These are phyloP conservation scores for Candoia aspera DNA, from an alignment of 2,113 vertebrate genomes.

Conservation along the genomic window DNA sequence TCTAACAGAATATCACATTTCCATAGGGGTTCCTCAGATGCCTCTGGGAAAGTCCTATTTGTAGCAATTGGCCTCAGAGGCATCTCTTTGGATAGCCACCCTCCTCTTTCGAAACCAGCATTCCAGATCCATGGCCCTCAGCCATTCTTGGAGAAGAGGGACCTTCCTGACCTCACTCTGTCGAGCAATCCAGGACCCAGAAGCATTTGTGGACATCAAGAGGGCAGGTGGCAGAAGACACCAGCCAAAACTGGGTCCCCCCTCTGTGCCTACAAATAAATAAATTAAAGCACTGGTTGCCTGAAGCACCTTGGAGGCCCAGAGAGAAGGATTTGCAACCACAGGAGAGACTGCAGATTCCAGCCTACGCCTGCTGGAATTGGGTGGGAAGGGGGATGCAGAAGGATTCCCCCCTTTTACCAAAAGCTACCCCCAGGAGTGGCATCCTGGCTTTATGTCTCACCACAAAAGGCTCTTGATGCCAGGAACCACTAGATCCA, in stretches of 20 bases:
- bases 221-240: background rate
- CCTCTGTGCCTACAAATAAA: background rate
- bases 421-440: too few relatives aligned
- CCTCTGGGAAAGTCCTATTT: background rate
- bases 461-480: background rate
- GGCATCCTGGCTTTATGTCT: background rate
- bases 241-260: background rate
- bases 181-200: background rate
- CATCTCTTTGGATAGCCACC: background rate
- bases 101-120: background rate
- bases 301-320: background rate
- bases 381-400: background rate
- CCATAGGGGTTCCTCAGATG: background rate
- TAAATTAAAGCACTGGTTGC: background rate
- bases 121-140: background rate
- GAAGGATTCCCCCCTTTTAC: background rate
- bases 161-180: background rate
- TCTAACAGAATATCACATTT: background rate
- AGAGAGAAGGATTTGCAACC: background rate
- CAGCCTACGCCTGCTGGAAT: background rate
- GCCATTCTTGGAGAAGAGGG: background rate
- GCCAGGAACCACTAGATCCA: background rate
- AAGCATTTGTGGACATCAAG: rapidly evolving
- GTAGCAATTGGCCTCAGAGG: background rate
- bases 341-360: background rate